Evolutionary conservation across 2,797 vertebrate genomes (phyloP).

Genomic region (Enteromius trimaculatus): DNA sequence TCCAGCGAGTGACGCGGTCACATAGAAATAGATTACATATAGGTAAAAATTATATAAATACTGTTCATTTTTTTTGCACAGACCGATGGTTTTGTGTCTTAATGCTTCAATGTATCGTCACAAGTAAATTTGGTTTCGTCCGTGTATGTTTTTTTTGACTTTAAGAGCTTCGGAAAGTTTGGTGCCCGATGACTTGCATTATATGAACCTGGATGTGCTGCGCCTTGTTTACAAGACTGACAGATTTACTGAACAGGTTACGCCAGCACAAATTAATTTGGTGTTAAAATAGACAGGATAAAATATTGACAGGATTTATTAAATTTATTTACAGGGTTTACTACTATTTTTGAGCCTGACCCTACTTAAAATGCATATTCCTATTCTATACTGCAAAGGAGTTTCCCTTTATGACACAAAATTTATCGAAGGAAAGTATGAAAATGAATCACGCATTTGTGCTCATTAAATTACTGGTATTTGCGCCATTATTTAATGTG

Average conservation of each 20-base stretch:
- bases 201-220: background rate
- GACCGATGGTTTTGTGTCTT: too few relatives aligned
- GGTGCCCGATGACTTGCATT: too few relatives aligned
- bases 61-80: too few relatives aligned
- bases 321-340: background rate
- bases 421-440: background rate
- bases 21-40: too few relatives aligned
- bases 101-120: too few relatives aligned
- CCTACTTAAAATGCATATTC: background rate
- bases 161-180: too few relatives aligned
- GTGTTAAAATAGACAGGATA: background rate
- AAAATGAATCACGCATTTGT: background rate
- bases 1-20: too few relatives aligned
- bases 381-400: background rate
- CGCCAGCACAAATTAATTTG: background rate
- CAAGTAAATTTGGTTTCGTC: too few relatives aligned
- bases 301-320: background rate
- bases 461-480: background rate
- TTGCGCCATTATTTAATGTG: background rate
- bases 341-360: background rate
- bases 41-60: too few relatives aligned
- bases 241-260: background rate
- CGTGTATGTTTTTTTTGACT: too few relatives aligned
- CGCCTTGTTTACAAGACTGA: background rate
- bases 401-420: background rate